Evolutionary conservation across 1,140 invertebrate genomes (phyloP), one percentile per base, ranked within the genome.

Genomic region (Bombus vancouverensis): DNA sequence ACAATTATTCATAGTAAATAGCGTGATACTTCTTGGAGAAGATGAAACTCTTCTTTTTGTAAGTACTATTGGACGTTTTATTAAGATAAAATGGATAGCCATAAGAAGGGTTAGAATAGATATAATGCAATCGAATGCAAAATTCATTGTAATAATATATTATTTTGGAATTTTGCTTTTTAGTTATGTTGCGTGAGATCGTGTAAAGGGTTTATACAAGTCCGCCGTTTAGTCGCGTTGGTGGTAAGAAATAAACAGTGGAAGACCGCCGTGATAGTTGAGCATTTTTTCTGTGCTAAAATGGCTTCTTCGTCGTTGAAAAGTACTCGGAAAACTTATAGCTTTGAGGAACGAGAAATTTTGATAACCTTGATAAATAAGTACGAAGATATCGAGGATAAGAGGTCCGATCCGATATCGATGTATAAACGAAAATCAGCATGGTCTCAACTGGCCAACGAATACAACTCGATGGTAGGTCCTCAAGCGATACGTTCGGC

Each of bases 261-360:
- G 84, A 85, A 81, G 71, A 28, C 25, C 47, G 59, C 1, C 4
- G 62, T 42, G 57, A 85, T 37, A 72, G 84, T 57, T 53, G 42
- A 57, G 42, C 72, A 42, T 81, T 57, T 68, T 71, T 32, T 42
- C 32, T 22, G 18, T 47, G 39, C 10, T 83, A 92, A 92, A 92
- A 92, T 92, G 92, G 91, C 92, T 72, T 87, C 91, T 72, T 53
- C 82, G 25, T 89, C 88, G 77, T 42, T 90, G 73, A 89, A 92
- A 71, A 89, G 90, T 18, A 93, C 92, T 3, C 88, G 92, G 34
- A 93, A 93, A 85, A 92, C 92, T n/a, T 93, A 93, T 65, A 93
- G 92, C 66, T 92, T 92, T 34, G 92, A 92, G 39, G 92, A 93
- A 25, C 76, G 92, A 15, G 91, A 92, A 42, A 89, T 93, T 32